Evolutionary conservation across 2,113 vertebrate genomes (phyloP).

Genomic region (Hypanus sabinus): DNA sequence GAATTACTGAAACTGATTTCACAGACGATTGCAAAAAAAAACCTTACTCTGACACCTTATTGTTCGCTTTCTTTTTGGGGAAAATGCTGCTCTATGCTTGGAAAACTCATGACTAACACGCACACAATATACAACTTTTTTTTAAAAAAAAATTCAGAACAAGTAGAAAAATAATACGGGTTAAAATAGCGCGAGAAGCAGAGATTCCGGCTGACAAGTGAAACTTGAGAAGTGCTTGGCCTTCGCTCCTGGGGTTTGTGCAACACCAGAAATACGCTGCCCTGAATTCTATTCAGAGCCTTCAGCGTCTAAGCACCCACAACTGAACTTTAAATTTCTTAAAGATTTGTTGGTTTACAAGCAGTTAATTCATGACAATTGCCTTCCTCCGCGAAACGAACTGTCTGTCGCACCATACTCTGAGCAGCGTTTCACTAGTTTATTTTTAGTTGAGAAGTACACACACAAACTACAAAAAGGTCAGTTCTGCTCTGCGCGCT

Average conservation of each 20-base stretch:
- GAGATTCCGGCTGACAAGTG: not conserved
- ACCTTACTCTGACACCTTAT: not conserved
- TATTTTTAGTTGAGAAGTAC: not conserved
- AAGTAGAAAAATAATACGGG: no score
- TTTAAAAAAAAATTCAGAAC: no score
- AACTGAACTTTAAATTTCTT: not conserved
- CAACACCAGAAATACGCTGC: not conserved
- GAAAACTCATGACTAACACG: not conserved
- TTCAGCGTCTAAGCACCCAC: not conserved
- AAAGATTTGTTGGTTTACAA: not conserved
- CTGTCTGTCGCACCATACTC: not conserved
- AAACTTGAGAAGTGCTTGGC: not conserved
- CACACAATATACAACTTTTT: no score
- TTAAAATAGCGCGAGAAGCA: not conserved
- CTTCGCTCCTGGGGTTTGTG: not conserved
- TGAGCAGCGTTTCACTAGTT: not conserved
- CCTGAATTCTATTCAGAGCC: not conserved
- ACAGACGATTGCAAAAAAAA: not conserved
- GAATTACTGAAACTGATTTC: not conserved
- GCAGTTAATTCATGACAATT: not conserved
- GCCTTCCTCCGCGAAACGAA: not conserved
- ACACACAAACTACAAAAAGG: not conserved
- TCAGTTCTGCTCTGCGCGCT: not conserved
- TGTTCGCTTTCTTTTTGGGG: not conserved
- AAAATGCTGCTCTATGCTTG: not conserved